phyloP scores from a whole-genome alignment of 2,797 vertebrate species.

The Propithecus deckenii region DNA sequence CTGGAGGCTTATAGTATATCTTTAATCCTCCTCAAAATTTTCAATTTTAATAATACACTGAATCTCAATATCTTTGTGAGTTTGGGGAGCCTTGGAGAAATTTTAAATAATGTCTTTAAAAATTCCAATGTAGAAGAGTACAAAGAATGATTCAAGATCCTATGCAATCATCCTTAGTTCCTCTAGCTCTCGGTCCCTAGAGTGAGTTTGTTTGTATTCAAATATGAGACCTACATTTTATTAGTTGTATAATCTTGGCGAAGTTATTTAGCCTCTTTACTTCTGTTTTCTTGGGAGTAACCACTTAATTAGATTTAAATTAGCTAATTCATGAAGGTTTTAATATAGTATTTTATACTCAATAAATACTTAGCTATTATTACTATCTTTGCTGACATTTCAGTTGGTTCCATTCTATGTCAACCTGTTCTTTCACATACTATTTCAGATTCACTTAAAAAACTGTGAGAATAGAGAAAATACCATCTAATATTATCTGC shows the following conservation, averaged over 20 bases:
- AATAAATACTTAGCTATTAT: neutral
- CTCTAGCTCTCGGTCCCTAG: neutral
- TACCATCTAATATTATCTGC: neutral
- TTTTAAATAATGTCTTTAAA: neutral
- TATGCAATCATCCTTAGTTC: neutral
- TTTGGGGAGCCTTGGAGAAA: no score
- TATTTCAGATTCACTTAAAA: neutral
- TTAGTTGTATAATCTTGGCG: neutral
- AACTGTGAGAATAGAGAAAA: neutral
- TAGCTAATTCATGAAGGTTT: neutral
- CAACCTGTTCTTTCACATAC: neutral
- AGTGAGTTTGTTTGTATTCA: neutral
- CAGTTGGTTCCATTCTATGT: neutral
- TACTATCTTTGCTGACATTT: neutral
- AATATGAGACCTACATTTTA: neutral
- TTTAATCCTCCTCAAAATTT: no score
- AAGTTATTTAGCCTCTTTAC: conserved; percentile 15
- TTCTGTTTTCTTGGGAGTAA: neutral
- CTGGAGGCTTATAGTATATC: neutral
- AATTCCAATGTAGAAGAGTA: neutral
- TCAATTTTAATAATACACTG: no score
- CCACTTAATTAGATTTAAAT: neutral
- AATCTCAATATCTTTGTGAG: no score
- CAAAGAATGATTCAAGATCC: neutral
- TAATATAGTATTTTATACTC: neutral